A percentile compares a stretch with the other conserved stretches of the same genome.
Evolutionary conservation across 1,140 invertebrate genomes (phyloP).

Genomic region (Brachystomella parvula): DNA sequence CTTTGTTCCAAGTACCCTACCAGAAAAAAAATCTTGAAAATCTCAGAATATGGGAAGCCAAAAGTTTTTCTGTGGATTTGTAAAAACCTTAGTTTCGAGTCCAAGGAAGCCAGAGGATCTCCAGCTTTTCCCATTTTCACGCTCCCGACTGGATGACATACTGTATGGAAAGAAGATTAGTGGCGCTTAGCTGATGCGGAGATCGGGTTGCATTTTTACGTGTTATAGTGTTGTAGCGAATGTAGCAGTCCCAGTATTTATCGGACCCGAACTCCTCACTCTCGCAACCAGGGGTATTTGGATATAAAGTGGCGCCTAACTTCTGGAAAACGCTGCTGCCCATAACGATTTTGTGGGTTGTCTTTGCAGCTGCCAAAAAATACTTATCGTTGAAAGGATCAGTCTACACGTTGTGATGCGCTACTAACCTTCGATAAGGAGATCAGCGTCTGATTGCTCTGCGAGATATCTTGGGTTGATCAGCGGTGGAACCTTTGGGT

Average conservation of each 20-base stretch:
- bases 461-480: conserved; percentile 48
- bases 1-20: not conserved
- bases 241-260: not conserved
- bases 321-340: not conserved
- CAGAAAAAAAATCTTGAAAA: not conserved
- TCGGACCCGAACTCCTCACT: not conserved
- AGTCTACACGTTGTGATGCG: not conserved
- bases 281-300: not conserved
- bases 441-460: conserved; percentile 36
- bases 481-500: conserved; percentile 47
- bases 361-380: not conserved
- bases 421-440: conserved; percentile 39
- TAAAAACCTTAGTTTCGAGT: not conserved
- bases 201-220: not conserved
- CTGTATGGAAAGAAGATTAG: not conserved
- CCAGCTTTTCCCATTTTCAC: not conserved
- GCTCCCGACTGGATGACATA: not conserved
- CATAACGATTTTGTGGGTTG: not conserved
- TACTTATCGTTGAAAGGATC: not conserved
- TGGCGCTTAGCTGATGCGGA: not conserved
- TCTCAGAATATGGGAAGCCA: not conserved
- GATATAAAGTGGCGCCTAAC: not conserved
- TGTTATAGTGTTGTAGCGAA: not conserved
- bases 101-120: not conserved
- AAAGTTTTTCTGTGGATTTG: not conserved